Evolutionary conservation across 2,888 invertebrate species (phyloP), one percentile per base, ranked within the genome.

Genomic region (Drosophila quinaria): DNA sequence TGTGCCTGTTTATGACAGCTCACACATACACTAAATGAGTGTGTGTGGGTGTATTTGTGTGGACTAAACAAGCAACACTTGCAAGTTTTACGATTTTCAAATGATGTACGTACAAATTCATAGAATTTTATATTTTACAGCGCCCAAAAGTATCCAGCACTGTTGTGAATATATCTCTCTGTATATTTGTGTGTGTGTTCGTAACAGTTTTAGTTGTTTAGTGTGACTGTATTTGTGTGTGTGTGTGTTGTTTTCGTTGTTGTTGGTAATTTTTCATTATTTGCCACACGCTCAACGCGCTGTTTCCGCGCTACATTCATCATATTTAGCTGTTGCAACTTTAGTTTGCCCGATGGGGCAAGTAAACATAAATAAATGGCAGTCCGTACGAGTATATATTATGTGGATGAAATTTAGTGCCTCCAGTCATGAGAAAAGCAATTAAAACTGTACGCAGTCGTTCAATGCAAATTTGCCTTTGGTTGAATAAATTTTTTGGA

Each of bases 91-190:
- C 88, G 91, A 90, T 88, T 90, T 90, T 91, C 89, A 90, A 90
- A 91, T 91, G 82, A 80, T 78, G 80, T 81, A 85, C 87, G 86
- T 90, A 90, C 90, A 90, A 90, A 91, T 91, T 90, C 87, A 91
- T 91, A 88, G 91, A 91, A 91, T 91, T 91, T 91, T 90, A 85
- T 90, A 91, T 91, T 90, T 90, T 76, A 91, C 82, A 89, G 74
- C 85, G 85, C 89, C 91, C 90, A 84, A 87, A 85, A 84, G 90
- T 74, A 74, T 78, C 77, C 77, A 67, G 46, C 63, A 50, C 44
- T 55, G 22, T 9, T 17, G 10, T 17, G 10, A 47, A 47, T 10
- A 11, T 41, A 42, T 39, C 31, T 37, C 31, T 42, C 8, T 50
- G 15, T 25, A 10, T 22, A 13, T 39, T 10, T 52, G 41, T 50